These are phyloP conservation scores for Empidonax alnorum DNA, from an alignment of 2,113 vertebrate species.

Conservation along the genomic window DNA sequence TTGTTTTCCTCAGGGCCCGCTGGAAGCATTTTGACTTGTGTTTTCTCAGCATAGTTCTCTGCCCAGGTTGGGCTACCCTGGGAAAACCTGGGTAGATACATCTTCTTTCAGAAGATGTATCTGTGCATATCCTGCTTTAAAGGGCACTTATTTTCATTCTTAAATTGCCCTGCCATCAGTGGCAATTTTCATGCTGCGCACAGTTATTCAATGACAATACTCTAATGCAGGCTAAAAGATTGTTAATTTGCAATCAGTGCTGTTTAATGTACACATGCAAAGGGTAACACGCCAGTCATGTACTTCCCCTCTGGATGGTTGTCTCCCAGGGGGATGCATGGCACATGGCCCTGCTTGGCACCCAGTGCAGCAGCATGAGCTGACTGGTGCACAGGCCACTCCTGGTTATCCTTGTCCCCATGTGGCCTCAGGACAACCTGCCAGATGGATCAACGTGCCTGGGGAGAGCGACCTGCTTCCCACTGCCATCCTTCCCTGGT, in stretches of 20 bases:
- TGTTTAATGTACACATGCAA: background rate
- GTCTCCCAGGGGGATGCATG: fast-evolving
- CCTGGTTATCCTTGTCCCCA: background rate
- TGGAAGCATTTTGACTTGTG: background rate
- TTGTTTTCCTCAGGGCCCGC: background rate
- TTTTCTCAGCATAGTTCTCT: background rate
- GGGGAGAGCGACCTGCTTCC: background rate
- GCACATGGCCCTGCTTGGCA: fast-evolving
- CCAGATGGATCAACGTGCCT: background rate
- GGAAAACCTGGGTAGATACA: background rate
- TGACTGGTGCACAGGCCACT: background rate
- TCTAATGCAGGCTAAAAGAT: background rate
- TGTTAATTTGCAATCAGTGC: background rate
- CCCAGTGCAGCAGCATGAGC: background rate
- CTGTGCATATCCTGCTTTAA: background rate
- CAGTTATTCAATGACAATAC: background rate
- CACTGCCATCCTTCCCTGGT: background rate
- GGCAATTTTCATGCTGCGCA: background rate
- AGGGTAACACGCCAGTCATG: fast-evolving
- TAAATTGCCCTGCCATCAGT: background rate
- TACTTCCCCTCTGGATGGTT: background rate
- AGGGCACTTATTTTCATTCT: background rate
- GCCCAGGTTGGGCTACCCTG: background rate
- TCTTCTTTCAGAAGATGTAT: background rate
- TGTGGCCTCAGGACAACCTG: background rate